These are phyloP conservation scores for Gymnothorax reevesii DNA, from an alignment of 2,797 vertebrate species.

Conservation along the genomic window DNA sequence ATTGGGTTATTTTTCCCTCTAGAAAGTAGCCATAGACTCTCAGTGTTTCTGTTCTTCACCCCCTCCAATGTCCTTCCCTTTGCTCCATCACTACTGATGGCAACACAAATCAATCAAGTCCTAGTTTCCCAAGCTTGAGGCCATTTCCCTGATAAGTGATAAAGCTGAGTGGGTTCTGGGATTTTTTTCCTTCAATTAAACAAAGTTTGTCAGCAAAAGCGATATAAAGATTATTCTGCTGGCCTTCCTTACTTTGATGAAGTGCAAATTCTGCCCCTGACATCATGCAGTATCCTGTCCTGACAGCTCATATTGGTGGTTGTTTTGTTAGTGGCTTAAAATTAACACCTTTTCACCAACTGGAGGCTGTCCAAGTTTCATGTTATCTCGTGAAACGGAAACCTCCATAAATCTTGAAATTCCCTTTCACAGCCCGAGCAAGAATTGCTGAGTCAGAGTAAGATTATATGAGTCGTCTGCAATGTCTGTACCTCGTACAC, in stretches of 20 bases:
- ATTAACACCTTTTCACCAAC: constrained; percentile 27
- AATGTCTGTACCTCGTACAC: background rate
- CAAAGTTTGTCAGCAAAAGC: background rate
- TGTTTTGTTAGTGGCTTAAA: constrained; percentile 28
- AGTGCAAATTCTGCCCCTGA: background rate
- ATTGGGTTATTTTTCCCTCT: background rate
- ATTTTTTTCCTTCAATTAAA: background rate
- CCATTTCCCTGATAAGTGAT: background rate
- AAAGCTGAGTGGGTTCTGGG: background rate
- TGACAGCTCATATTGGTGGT: background rate
- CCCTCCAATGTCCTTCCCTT: background rate
- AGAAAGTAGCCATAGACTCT: background rate
- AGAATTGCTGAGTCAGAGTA: constrained; percentile 22
- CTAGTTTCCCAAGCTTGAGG: background rate
- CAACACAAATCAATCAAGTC: constrained; percentile 1
- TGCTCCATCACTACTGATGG: background rate
- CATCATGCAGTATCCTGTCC: background rate
- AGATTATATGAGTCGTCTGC: constrained; percentile 16
- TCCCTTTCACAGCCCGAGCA: constrained; percentile 16
- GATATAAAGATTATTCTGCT: background rate
- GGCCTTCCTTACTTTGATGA: background rate
- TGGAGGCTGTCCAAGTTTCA: constrained; percentile 23
- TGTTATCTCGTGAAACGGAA: constrained; percentile 28
- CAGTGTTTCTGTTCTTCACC: background rate
- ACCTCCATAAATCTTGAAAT: constrained; percentile 31